These are phyloP conservation scores for Esox masquinongy DNA, from an alignment of 2,797 vertebrate species.

Conservation along the genomic window DNA sequence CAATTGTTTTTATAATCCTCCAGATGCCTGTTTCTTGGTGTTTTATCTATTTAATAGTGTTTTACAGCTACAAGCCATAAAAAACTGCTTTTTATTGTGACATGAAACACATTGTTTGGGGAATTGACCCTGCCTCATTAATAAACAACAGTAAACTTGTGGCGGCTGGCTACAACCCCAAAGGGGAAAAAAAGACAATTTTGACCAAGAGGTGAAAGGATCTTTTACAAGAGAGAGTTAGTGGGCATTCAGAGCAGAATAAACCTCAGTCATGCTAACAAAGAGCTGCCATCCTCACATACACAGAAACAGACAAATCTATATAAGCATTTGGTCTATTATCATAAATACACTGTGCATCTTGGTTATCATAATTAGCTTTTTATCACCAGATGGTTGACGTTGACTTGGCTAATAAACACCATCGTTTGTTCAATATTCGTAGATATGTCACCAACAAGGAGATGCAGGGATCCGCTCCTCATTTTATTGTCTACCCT, in stretches of 20 bases:
- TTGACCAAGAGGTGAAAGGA: slow-evolving; percentile 65
- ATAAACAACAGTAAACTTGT: slow-evolving; percentile 77
- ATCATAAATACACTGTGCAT: slow-evolving; percentile 69
- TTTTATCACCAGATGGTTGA: slow-evolving; percentile 68
- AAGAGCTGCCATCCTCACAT: neutral
- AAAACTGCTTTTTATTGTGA: slow-evolving; percentile 73
- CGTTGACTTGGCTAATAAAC: slow-evolving; percentile 64
- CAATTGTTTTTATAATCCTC: slow-evolving; percentile 77
- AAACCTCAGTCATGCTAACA: slow-evolving; percentile 2
- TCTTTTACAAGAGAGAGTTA: slow-evolving; percentile 56
- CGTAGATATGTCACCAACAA: slow-evolving; percentile 42
- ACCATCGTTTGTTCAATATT: slow-evolving; percentile 46
- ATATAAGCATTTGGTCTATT: slow-evolving; percentile 76
- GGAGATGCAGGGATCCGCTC: slow-evolving; percentile 62
- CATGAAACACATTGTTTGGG: slow-evolving; percentile 74
- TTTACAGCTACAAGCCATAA: slow-evolving; percentile 70
- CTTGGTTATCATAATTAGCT: slow-evolving; percentile 54
- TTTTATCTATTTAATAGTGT: slow-evolving; percentile 79
- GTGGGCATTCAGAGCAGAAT: slow-evolving; percentile 19
- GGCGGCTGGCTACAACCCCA: slow-evolving; percentile 45
- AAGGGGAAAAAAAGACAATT: slow-evolving; percentile 46
- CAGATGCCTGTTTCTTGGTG: slow-evolving; percentile 68
- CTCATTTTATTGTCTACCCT: slow-evolving; percentile 63
- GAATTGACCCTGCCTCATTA: slow-evolving; percentile 73
- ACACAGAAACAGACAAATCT: slow-evolving; percentile 58